Base-by-base conservation (phyloP, 1,140 invertebrate species). In the Zaprionus tsacasi region DNA sequence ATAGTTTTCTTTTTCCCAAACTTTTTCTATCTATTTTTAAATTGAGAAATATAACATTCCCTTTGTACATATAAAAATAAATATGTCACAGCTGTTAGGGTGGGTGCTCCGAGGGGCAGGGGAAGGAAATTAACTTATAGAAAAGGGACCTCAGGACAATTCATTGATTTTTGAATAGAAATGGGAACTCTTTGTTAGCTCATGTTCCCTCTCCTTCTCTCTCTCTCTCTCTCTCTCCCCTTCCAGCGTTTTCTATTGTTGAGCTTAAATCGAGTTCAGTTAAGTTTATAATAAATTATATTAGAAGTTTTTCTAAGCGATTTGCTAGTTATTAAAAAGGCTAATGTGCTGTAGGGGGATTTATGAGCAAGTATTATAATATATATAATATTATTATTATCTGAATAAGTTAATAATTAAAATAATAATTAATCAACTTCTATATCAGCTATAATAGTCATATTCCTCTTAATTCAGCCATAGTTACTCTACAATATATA, bases 91-190 rank as follows among this genome's bases (percentile, higher is more conserved):
- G 11, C 35, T 52, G 33, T 45, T 45, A 45, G 40, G 40, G 13
- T 6, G 0, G 38, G 35, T 6, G 43, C 21, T 21, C 1, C 21
- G 21, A 21, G 21, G 21, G 21, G 21, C 60, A 60, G 48, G 67
- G 30, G 13, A 60, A 55, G 2, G 30, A 35, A 70, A 30, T 45
- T 48, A 25, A 36, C 27, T 3, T 33, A 8, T 12, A 43, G 13
- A 10, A n/a, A 17, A 7, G 36, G 17, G n/a, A 21, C 45, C 17
- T 59, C 15, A 3, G 5, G 58, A 55, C 58, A 13, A 15, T 25
- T 45, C 50, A 65, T 69, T 52, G 57, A 69, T 52, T 69, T 60
- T n/a, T 15, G 27, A 15, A 7, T 45, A 8, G 40, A 36, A 57
- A 33, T 67, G 52, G 27, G 15, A 48, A 50, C 17, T 50, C 45